phyloP scores from a whole-genome alignment of 2,797 vertebrate genomes.

The Crenichthys baileyi region DNA sequence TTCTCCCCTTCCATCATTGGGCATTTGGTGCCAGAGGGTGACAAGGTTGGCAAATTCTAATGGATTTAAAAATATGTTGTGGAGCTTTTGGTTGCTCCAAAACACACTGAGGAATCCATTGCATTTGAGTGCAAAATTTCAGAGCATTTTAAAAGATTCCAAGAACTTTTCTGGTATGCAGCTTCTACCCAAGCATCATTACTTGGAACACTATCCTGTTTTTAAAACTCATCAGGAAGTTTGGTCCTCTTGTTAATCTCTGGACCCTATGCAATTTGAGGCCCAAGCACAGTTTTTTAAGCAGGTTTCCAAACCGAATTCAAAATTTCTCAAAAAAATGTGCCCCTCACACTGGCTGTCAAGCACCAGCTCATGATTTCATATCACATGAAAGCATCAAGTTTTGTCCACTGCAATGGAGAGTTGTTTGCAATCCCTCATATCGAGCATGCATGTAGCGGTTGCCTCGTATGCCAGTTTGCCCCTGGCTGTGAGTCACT shows the following conservation, averaged over 20 bases:
- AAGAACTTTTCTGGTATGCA: slow-evolving; percentile 1
- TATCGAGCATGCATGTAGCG: no score
- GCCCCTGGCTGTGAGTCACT: no score
- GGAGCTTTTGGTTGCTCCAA: slow-evolving; percentile 21
- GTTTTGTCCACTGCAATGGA: no score
- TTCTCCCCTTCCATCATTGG: slow-evolving; percentile 23
- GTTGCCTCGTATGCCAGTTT: no score
- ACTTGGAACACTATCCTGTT: slow-evolving; percentile 16
- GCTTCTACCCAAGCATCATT: slow-evolving; percentile 18
- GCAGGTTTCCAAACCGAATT: no score
- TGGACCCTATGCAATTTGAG: slow-evolving; percentile 16
- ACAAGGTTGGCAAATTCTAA: slow-evolving; percentile 19
- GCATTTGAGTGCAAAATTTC: slow-evolving; percentile 24
- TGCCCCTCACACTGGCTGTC: not conserved
- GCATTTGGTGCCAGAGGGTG: slow-evolving; percentile 1
- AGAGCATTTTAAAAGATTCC: slow-evolving; percentile 10
- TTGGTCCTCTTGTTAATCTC: slow-evolving; percentile 6
- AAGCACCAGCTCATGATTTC: slow-evolving; percentile 18
- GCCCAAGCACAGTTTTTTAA: no score
- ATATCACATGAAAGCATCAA: not conserved
- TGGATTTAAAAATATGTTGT: slow-evolving; percentile 31
- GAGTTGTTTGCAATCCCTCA: no score
- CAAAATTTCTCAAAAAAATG: not conserved
- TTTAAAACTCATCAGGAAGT: slow-evolving; percentile 11
- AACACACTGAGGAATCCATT: slow-evolving; percentile 28